A percentile compares a stretch with the other conserved stretches of the same genome.
Evolutionary conservation across 2,113 vertebrate species (phyloP).

Genomic region (Cricetomys ansorgei): DNA sequence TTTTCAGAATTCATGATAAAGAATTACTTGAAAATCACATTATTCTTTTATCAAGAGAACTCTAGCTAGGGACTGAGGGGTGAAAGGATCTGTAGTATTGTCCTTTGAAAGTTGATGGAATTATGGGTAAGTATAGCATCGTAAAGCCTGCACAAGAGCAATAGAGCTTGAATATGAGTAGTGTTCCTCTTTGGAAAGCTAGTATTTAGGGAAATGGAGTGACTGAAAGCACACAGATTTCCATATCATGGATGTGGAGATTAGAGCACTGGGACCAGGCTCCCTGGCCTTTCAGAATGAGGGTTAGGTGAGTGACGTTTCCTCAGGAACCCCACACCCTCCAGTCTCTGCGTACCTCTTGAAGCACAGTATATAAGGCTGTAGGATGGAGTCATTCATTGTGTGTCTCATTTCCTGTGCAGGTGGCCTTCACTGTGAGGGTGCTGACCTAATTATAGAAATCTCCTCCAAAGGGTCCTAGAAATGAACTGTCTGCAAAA

Average conservation of each 20-base stretch:
- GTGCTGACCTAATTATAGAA: neutral
- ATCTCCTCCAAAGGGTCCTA: neutral
- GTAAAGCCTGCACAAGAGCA: neutral
- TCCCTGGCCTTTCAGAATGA: neutral
- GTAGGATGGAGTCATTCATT: neutral
- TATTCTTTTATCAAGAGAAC: neutral
- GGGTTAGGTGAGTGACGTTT: neutral
- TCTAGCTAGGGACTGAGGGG: neutral
- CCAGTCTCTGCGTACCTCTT: neutral
- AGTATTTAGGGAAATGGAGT: neutral
- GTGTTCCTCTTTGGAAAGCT: neutral
- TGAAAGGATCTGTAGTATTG: neutral
- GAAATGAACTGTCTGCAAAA: neutral
- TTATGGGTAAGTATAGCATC: neutral
- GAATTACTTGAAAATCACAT: neutral
- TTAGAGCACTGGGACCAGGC: rapidly evolving
- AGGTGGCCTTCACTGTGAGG: neutral
- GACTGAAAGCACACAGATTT: neutral
- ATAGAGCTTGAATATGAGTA: neutral
- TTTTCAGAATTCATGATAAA: neutral
- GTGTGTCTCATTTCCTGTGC: neutral
- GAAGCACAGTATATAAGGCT: neutral
- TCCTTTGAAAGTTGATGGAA: neutral
- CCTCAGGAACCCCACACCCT: neutral
- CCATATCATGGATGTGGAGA: neutral